Evolutionary conservation across 1,140 invertebrate species (phyloP), one percentile per base, ranked within the genome.

Genomic region (Drosophila cardini): DNA sequence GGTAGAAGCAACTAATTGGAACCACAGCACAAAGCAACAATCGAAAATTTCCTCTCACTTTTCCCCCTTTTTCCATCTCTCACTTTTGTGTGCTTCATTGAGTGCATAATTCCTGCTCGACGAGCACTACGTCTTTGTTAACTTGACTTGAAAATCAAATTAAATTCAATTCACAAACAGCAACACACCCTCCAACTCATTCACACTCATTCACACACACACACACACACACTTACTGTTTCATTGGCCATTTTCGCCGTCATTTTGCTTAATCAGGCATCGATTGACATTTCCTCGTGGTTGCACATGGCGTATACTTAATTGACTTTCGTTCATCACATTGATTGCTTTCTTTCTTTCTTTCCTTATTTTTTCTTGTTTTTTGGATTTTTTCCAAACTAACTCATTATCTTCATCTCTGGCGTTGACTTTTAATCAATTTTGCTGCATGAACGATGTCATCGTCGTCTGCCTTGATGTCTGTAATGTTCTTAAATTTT

Each of bases 221-320:
- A n/a, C n/a, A n/a, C n/a, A n/a, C n/a, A n/a, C n/a, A n/a, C n/a
- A n/a, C n/a, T n/a, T n/a, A n/a, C n/a, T n/a, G n/a, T 36, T 43
- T 18, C 6, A 2, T 18, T 21, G 7, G 21, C 10, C 43, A 7
- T 11, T n/a, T 10, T 36, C 8, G 1, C 26, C 40, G 15, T 3
- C 21, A 56, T 15, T 18, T 46, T 36, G 40, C 38, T 72, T 34
- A 67, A 53, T 60, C 36, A 60, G 38, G 63, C 70, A 38, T 58
- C 55, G 48, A 16, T 60, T 68, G 55, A 16, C 16, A 30, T 58
- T 60, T 53, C 53, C 38, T 36, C 16, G 5, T 43, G 26, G 53
- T 16, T 43, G 62, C 46, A 69, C 63, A 72, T 40, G 48, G 71
- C 71, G 71, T 69, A 73, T 73, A 40, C 71, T 60, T 73, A 69